Percentiles rank a stretch among this genome's conserved stretches.
Evolutionary conservation across 64 coral and sea anemone species (phyloP).

Genomic region (Catalaphyllia jardinei): DNA sequence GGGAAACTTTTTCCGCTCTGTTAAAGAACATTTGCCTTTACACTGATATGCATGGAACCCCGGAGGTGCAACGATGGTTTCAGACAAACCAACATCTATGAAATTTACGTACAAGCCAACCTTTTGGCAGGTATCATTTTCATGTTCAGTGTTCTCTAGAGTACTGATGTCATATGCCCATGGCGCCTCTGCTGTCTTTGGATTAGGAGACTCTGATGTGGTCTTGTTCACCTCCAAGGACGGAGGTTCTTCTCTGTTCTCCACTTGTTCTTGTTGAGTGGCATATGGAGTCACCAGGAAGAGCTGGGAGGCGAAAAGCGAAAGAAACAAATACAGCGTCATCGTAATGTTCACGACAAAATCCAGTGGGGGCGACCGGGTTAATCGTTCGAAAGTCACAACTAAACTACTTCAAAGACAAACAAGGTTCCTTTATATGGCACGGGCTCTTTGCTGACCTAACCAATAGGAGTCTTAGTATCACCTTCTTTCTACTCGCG

Average conservation of each 20-base stretch:
- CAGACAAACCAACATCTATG: not conserved
- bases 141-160: no score
- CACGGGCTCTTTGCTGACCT: no score
- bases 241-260: not conserved
- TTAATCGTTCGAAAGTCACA: not conserved
- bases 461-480: no score
- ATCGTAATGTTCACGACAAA: not conserved
- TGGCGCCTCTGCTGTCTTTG: no score
- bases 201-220: no score
- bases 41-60: constrained; percentile 3
- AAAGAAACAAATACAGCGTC: not conserved
- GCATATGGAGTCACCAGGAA: not conserved
- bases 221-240: not conserved
- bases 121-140: no score
- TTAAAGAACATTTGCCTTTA: not conserved
- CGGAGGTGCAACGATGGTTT: not conserved
- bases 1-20: not conserved
- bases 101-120: not conserved
- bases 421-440: no score
- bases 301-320: not conserved
- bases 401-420: no score
- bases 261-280: not conserved
- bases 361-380: not conserved
- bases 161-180: no score
- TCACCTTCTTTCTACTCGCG: not conserved